phyloP scores from a whole-genome alignment of 2,113 vertebrate genomes.

The Alaudala cheleensis region DNA sequence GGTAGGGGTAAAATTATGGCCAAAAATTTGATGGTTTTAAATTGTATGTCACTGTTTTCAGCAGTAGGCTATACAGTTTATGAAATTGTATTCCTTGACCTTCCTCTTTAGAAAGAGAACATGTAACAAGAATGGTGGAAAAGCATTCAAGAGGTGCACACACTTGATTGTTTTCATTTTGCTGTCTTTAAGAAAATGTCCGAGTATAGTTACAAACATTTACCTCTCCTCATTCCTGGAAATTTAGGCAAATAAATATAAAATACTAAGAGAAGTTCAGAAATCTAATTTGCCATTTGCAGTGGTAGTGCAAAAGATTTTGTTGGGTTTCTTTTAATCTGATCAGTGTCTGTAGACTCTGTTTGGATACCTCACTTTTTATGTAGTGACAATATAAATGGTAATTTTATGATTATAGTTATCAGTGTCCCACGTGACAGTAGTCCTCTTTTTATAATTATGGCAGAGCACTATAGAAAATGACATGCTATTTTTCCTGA shows the following conservation, averaged over 20 bases:
- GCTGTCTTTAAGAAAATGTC: neutral
- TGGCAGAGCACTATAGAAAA: neutral
- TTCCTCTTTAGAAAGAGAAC: neutral
- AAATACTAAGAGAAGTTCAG: neutral
- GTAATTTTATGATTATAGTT: neutral
- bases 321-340: neutral
- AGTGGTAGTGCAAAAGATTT: neutral
- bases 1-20: rapidly evolving
- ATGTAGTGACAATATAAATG: neutral
- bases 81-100: neutral
- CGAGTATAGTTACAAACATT: neutral
- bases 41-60: neutral
- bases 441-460: neutral
- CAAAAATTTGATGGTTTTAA: neutral
- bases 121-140: neutral
- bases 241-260: neutral
- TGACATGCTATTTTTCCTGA: neutral
- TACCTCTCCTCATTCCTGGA: neutral
- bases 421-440: neutral
- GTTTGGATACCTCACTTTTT: neutral
- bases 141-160: neutral
- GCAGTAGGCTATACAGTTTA: neutral
- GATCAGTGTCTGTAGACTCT: neutral
- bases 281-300: neutral
- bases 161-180: neutral